These are phyloP conservation scores for Sakesphorus luctuosus DNA, from an alignment of 2,113 vertebrate species.

Conservation along the genomic window DNA sequence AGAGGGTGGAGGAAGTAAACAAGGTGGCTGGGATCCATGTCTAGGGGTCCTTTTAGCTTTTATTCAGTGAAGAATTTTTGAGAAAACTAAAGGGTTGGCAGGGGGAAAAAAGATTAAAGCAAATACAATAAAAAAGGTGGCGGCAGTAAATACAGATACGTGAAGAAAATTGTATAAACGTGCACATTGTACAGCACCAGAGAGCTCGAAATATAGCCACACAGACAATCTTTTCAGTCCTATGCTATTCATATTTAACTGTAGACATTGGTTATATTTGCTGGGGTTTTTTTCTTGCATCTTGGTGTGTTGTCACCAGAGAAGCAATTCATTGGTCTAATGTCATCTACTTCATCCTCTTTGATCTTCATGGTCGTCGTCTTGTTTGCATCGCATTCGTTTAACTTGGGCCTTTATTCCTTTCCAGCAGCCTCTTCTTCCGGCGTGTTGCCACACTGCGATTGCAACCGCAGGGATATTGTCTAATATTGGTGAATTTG, in stretches of 20 bases:
- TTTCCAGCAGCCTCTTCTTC: constrained; percentile 7
- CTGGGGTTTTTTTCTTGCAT: constrained; percentile 59
- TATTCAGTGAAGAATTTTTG: background rate
- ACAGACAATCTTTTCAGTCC: background rate
- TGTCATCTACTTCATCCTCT: constrained; percentile 67
- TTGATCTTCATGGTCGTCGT: constrained; percentile 69
- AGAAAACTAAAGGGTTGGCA: background rate
- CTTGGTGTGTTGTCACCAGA: constrained; percentile 64
- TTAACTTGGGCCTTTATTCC: constrained; percentile 59
- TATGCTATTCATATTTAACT: background rate
- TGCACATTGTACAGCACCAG: background rate
- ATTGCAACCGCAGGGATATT: background rate
- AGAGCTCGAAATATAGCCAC: background rate
- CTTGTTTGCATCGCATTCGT: constrained; percentile 58
- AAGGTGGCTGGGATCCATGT: background rate
- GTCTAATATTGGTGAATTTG: background rate
- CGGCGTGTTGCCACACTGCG: background rate
- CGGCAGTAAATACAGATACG: fast-evolving
- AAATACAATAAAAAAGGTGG: background rate
- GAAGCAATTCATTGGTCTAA: constrained; percentile 77
- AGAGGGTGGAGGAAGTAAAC: background rate
- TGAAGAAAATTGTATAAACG: background rate
- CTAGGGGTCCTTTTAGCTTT: background rate
- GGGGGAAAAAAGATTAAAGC: background rate
- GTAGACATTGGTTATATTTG: constrained; percentile 59